Base-by-base conservation (phyloP, 2,113 vertebrate genomes). In the Prunella fulvescens region DNA sequence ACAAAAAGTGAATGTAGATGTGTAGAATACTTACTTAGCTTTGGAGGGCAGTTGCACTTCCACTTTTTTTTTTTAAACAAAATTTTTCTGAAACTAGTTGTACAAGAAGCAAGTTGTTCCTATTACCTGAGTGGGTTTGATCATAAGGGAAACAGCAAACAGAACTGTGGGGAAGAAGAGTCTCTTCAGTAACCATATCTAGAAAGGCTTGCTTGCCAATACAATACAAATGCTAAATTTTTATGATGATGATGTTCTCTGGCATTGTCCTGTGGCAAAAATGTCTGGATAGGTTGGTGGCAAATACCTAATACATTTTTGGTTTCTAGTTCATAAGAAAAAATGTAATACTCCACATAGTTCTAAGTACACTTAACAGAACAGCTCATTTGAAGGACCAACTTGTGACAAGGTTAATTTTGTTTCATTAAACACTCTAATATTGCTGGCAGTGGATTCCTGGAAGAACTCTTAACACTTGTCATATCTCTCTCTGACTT, bases 361-460 rank as follows among this genome's bases (percentile, higher is more conserved):
- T 89, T 87, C 18, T 22, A 57, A 80, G 39, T 65, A 24, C 39
- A 37, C 33, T 90, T 87, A 69, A 39, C 29, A 44, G 42, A 90
- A 58, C 5, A 51, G 17, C 53, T 92, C 19, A 14, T 58, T 66
- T 88, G 57, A 73, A 93, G 86, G 87, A 73, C 45, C 9, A 67
- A 0, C 42, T 66, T 83, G 23, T 73, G 18, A 42, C 87, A 81
- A 88, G 64, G 62, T 71, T 77, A 48, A 51, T 87, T 91, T 85
- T 62, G 12, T 95, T 95, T 82, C 26, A 25, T 93, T 72, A 66
- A 93, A 50, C 19, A 64, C 73, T 65, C 23, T 71, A 39, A 58
- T 58, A 40, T n/a, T 65, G 6, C 42, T 90, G 70, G 47, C 54
- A 45, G 26, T 60, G 25, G 22, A 50, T 92, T 92, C 79, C 62